A percentile compares a stretch with the other conserved stretches of the same genome.
Conservation (phyloP, 2,888 invertebrate genomes). For the Miltochrista miniata region DNA sequence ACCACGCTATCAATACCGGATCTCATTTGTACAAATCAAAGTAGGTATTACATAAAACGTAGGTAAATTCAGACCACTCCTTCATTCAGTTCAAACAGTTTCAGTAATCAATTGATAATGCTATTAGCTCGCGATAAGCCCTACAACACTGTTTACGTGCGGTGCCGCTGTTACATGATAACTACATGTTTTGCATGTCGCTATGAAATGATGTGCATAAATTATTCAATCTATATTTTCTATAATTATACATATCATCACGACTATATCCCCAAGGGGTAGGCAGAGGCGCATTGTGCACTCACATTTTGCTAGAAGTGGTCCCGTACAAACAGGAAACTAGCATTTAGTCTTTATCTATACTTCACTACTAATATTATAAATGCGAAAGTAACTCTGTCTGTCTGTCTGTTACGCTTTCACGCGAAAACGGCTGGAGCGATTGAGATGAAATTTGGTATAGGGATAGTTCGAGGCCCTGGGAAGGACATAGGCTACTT, state of each 20-base stretch:
- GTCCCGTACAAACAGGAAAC: too few species aligned
- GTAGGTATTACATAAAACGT: not conserved
- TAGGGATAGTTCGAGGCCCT: too few species aligned
- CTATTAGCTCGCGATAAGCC: slow-evolving; percentile 24
- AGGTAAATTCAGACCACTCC: not conserved
- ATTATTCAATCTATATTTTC: not conserved
- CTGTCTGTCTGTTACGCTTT: too few species aligned
- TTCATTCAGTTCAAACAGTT: not conserved
- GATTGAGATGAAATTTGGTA: too few species aligned
- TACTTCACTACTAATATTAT: too few species aligned
- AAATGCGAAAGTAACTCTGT: too few species aligned
- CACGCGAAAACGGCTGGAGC: too few species aligned
- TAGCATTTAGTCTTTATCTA: too few species aligned
- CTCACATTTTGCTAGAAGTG: too few species aligned
- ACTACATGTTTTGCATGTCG: not conserved
- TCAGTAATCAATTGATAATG: slow-evolving; percentile 19
- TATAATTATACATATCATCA: not conserved
- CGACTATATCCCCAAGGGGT: too few species aligned
- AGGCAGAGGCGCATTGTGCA: too few species aligned
- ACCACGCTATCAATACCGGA: not conserved
- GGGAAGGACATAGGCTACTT: too few species aligned
- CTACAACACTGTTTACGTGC: slow-evolving; percentile 13
- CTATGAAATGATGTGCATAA: not conserved
- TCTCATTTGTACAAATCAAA: not conserved
- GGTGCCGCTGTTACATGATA: not conserved